These are phyloP conservation scores for Pecten maximus DNA, from an alignment of 2,888 invertebrate species.

Conservation along the genomic window DNA sequence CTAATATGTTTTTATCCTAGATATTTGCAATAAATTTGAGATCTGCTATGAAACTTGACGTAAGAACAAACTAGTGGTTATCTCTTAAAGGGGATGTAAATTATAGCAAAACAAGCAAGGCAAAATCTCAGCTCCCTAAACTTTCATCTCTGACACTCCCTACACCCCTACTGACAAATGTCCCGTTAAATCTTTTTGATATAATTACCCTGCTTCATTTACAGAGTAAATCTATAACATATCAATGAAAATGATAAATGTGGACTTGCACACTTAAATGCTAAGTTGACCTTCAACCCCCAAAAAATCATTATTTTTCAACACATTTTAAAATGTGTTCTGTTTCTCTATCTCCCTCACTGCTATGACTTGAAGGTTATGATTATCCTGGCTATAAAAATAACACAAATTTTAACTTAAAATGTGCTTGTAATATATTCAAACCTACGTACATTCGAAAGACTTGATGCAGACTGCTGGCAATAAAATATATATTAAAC, in stretches of 20 bases:
- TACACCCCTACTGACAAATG: not conserved
- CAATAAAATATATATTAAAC: constrained; percentile 10
- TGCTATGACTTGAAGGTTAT: not conserved
- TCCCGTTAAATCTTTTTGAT: not conserved
- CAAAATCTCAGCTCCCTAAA: not conserved
- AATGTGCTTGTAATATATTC: not conserved
- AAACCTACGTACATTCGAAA: not conserved
- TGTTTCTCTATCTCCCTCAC: not conserved
- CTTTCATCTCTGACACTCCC: constrained; percentile 19
- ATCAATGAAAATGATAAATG: not conserved
- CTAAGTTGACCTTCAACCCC: not conserved
- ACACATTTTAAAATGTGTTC: not conserved
- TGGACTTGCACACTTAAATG: not conserved
- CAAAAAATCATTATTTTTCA: not conserved
- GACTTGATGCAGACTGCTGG: not conserved
- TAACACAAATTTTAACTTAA: not conserved
- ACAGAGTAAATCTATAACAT: constrained; percentile 14
- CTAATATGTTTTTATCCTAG: not conserved
- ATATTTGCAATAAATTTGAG: not conserved
- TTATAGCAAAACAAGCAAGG: not conserved
- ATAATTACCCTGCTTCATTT: not conserved
- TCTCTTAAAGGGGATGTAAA: constrained; percentile 4
- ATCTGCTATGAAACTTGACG: not conserved
- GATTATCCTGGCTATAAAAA: not conserved
- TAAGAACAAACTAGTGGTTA: not conserved